Evolutionary conservation across 2,797 vertebrate species (phyloP).

Genomic region (Tenualosa ilisha): DNA sequence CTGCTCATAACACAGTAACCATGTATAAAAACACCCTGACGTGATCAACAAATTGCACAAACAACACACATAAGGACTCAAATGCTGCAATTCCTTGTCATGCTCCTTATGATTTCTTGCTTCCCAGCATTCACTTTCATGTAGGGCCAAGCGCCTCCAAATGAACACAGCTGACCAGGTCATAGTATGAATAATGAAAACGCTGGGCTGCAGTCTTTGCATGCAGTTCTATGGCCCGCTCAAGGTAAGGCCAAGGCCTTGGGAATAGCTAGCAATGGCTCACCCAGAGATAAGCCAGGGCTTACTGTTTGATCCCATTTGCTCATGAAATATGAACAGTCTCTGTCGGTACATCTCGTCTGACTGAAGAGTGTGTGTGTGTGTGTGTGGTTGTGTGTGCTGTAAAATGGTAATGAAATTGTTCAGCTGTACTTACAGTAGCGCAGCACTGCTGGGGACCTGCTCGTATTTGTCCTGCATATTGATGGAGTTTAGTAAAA

Average conservation of each 20-base stretch:
- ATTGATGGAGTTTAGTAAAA: not conserved
- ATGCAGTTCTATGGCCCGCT: not conserved
- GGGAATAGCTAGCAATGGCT: not conserved
- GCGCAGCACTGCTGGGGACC: not conserved
- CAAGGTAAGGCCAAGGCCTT: not conserved
- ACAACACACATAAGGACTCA: not conserved
- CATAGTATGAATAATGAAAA: conserved; percentile 9
- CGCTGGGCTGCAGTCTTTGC: not conserved
- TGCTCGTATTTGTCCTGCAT: not conserved
- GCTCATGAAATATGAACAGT: conserved; percentile 22
- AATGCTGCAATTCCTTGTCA: not conserved
- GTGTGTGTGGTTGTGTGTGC: not conserved
- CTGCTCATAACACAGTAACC: too few species aligned
- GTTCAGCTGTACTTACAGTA: not conserved
- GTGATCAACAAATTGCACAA: not conserved
- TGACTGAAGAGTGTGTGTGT: not conserved
- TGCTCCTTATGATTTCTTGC: not conserved
- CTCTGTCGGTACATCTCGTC: not conserved
- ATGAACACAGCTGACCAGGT: not conserved
- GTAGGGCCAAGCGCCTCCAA: not conserved
- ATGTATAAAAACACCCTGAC: not conserved
- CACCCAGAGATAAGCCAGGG: not conserved
- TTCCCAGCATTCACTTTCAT: not conserved
- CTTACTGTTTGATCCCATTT: conserved; percentile 1
- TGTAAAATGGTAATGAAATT: not conserved